These are phyloP conservation scores for Melieria crassipennis DNA, from an alignment of 2,888 invertebrate genomes.

Conservation along the genomic window DNA sequence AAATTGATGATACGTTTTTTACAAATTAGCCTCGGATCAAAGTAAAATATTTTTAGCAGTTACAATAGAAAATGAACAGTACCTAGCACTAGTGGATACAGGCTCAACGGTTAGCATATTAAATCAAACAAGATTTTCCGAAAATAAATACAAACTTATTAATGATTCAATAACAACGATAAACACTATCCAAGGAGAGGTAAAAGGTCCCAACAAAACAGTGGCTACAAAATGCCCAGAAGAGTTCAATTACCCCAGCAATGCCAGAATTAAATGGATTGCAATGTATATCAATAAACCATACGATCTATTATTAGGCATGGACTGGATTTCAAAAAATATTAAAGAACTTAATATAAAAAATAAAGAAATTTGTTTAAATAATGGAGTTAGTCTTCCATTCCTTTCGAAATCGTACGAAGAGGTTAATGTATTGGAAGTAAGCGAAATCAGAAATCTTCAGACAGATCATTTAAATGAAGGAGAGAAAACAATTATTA, in stretches of 20 bases:
- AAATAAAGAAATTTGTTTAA: constrained; percentile 21
- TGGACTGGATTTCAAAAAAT: constrained; percentile 29
- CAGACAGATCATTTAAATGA: constrained; percentile 32
- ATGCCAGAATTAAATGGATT: no score
- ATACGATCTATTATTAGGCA: constrained; percentile 32
- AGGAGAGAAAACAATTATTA: constrained; percentile 25
- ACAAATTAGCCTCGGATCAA: no score
- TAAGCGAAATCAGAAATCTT: constrained; percentile 29
- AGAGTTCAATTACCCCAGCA: no score
- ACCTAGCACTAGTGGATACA: no score
- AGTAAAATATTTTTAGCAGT: no score
- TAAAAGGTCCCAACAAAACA: no score
- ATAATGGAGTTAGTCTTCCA: constrained; percentile 14
- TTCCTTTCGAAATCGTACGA: constrained; percentile 22
- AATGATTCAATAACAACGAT: no score
- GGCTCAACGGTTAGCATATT: constrained; percentile 8
- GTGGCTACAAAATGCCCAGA: no score
- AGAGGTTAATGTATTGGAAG: constrained; percentile 32
- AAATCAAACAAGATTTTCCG: constrained; percentile 2
- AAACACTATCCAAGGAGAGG: no score
- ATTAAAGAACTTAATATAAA: constrained; percentile 16
- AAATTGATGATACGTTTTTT: no score
- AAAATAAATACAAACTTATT: no score
- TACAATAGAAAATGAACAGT: no score
- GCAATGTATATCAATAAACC: neutral